These are phyloP conservation scores for Parus major DNA, from an alignment of 2,113 vertebrate species.

Conservation along the genomic window DNA sequence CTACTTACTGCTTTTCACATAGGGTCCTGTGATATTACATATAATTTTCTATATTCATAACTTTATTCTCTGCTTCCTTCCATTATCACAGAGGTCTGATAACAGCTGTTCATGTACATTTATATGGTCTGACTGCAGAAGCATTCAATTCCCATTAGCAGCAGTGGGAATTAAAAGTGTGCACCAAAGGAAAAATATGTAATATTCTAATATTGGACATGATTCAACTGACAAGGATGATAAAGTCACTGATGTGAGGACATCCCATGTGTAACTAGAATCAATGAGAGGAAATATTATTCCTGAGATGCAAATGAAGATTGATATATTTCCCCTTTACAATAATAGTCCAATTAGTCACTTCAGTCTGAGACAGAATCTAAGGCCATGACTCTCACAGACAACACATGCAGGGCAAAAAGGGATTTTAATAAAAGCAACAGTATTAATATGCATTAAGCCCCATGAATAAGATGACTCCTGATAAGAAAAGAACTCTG, in stretches of 20 bases:
- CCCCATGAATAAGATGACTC: constrained; percentile 5
- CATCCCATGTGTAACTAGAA: not conserved
- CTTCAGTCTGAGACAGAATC: not conserved
- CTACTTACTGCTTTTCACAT: not conserved
- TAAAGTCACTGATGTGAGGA: not conserved
- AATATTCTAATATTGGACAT: not conserved
- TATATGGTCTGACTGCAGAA: not conserved
- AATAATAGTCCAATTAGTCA: not conserved
- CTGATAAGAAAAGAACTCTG: not conserved
- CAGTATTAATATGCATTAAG: constrained; percentile 13
- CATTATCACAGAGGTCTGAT: not conserved
- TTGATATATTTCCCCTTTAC: not conserved
- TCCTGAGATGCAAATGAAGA: not conserved
- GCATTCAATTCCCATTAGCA: not conserved
- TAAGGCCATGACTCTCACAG: not conserved
- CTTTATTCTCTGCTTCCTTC: not conserved
- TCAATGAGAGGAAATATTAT: not conserved
- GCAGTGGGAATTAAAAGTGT: not conserved
- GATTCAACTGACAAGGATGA: not conserved
- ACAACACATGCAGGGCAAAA: not conserved
- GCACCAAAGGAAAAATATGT: not conserved
- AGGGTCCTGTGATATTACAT: not conserved
- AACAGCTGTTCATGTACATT: not conserved
- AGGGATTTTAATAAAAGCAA: not conserved
- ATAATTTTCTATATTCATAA: not conserved